These are phyloP conservation scores for Vireo altiloquus DNA, from an alignment of 2,113 vertebrate species.

Conservation along the genomic window DNA sequence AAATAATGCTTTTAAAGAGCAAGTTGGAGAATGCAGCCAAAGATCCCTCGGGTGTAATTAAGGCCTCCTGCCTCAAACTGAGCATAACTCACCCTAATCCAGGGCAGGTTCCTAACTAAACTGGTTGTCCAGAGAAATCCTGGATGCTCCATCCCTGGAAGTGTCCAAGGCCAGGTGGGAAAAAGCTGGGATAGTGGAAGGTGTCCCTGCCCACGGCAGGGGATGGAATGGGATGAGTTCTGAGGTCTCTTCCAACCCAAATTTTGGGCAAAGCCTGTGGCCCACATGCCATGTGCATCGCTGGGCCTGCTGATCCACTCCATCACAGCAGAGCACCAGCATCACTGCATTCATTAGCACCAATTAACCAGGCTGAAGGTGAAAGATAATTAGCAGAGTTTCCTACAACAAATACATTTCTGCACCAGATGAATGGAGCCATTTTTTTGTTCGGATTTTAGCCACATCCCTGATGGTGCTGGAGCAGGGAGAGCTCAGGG, in stretches of 20 bases:
- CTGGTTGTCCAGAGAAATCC: background rate
- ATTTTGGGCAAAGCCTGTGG: background rate
- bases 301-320: background rate
- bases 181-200: background rate
- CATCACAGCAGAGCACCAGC: background rate
- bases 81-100: background rate
- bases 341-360: background rate
- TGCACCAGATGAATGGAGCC: background rate
- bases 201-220: background rate
- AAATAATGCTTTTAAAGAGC: background rate
- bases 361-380: background rate
- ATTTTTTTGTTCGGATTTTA: background rate
- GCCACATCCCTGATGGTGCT: background rate
- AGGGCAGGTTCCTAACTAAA: background rate
- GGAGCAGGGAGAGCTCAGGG: background rate
- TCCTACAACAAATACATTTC: background rate
- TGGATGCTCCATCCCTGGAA: background rate
- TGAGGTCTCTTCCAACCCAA: background rate
- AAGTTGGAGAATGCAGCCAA: background rate
- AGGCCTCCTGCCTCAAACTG: background rate
- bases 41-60: background rate
- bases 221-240: background rate
- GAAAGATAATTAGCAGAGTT: background rate
- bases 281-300: fast-evolving
- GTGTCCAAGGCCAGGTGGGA: background rate